A percentile compares a stretch with the other conserved stretches of the same genome.
Conservation (phyloP, 2,113 vertebrate species). For the Neomonachus schauinslandi region DNA sequence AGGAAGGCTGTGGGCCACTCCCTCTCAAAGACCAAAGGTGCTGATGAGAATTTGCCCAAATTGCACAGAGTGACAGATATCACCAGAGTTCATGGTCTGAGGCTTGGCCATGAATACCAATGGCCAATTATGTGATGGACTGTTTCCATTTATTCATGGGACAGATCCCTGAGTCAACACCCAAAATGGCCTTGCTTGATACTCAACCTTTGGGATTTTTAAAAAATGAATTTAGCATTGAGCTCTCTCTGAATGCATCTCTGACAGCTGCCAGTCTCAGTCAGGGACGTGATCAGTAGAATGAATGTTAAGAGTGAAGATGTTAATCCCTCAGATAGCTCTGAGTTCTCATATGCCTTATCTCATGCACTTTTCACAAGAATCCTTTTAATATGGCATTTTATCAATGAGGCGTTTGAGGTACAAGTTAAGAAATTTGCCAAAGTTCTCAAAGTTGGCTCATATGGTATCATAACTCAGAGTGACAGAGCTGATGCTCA, state of each 20-base stretch:
- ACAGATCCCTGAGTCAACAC: not conserved
- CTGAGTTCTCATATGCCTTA: not conserved
- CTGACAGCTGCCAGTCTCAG: not conserved
- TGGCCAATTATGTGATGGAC: not conserved
- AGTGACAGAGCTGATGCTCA: not conserved
- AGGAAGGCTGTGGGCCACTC: conserved; percentile 58
- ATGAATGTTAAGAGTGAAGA: not conserved
- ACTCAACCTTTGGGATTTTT: not conserved
- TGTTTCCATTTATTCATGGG: conserved; percentile 5
- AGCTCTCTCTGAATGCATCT: not conserved
- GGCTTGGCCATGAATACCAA: not conserved
- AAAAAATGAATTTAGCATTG: not conserved
- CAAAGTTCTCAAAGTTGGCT: not conserved
- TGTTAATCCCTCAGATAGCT: not conserved
- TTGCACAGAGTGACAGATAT: not conserved
- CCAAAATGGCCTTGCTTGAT: not conserved
- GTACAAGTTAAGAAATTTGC: not conserved
- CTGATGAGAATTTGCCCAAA: conserved; percentile 39
- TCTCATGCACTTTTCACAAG: not conserved
- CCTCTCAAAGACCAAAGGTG: not conserved
- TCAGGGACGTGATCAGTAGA: not conserved
- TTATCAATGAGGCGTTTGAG: not conserved
- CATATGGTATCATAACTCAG: not conserved
- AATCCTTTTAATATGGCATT: not conserved
- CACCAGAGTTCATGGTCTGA: not conserved